Percentiles rank a stretch among this genome's conserved stretches.
These are phyloP conservation scores for Cacatua alba DNA, from an alignment of 2,113 vertebrate genomes.

Conservation along the genomic window DNA sequence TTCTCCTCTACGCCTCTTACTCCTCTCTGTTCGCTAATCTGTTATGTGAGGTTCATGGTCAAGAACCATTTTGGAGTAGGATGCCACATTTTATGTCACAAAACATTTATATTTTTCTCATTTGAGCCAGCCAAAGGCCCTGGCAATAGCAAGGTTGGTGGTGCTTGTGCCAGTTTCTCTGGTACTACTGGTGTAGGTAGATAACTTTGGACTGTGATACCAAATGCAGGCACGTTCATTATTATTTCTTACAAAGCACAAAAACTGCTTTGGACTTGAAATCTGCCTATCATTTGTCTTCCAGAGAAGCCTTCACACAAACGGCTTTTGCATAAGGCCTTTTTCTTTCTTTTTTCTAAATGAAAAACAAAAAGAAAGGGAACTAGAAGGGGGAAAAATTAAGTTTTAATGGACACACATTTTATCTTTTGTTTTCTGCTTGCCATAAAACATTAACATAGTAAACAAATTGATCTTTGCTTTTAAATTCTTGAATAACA, in stretches of 20 bases:
- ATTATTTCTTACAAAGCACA: background rate
- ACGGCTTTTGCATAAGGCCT: background rate
- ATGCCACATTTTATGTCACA: background rate
- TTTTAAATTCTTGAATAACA: constrained; percentile 55
- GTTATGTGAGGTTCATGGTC: background rate
- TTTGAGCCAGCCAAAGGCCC: background rate
- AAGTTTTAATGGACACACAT: constrained; percentile 62
- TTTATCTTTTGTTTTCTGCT: constrained; percentile 39
- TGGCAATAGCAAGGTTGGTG: background rate
- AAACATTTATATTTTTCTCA: background rate
- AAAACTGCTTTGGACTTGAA: background rate
- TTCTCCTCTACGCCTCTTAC: fast-evolving
- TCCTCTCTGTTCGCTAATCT: background rate
- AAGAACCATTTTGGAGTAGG: background rate
- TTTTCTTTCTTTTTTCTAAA: background rate
- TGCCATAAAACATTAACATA: constrained; percentile 36
- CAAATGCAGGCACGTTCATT: background rate
- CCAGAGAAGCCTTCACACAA: background rate
- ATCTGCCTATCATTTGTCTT: background rate
- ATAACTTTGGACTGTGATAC: background rate
- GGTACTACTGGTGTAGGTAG: background rate
- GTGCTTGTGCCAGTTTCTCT: background rate
- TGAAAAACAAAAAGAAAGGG: constrained; percentile 19
- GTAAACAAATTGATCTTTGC: constrained; percentile 55
- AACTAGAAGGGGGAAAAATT: constrained; percentile 4